A percentile compares a stretch with the other conserved stretches of the same genome.
Evolutionary conservation across 2,888 invertebrate genomes (phyloP).

Genomic region (Belgica antarctica): DNA sequence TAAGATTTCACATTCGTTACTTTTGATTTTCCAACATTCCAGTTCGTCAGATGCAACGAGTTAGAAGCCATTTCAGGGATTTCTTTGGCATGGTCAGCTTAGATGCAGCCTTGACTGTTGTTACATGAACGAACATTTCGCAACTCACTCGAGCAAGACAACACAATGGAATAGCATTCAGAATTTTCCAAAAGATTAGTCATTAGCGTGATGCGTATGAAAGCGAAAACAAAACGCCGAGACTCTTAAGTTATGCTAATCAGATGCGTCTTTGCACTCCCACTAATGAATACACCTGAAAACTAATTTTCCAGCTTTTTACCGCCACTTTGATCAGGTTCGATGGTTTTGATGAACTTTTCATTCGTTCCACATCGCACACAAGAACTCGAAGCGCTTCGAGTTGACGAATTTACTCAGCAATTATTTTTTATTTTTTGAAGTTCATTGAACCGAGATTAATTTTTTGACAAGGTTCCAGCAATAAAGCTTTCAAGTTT

Average conservation of each 20-base stretch:
- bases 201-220: not conserved
- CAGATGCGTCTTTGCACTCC: no score
- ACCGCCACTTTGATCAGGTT: not conserved
- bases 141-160: not conserved
- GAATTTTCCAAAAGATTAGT: not conserved
- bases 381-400: no score
- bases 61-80: no score
- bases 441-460: no score
- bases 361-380: not conserved
- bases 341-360: not conserved
- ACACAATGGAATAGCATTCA: conserved; percentile 10
- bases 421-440: not conserved
- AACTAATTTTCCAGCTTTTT: not conserved
- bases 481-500: no score
- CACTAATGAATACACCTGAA: not conserved
- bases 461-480: no score
- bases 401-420: not conserved
- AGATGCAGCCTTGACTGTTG: conserved; percentile 1
- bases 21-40: no score
- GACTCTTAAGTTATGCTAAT: not conserved
- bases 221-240: not conserved
- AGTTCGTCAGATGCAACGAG: no score
- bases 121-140: not conserved
- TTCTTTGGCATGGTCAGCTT: no score
- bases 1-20: no score